Conservation (phyloP, 2,888 invertebrate genomes). For the Tuberolachnus salignus region DNA sequence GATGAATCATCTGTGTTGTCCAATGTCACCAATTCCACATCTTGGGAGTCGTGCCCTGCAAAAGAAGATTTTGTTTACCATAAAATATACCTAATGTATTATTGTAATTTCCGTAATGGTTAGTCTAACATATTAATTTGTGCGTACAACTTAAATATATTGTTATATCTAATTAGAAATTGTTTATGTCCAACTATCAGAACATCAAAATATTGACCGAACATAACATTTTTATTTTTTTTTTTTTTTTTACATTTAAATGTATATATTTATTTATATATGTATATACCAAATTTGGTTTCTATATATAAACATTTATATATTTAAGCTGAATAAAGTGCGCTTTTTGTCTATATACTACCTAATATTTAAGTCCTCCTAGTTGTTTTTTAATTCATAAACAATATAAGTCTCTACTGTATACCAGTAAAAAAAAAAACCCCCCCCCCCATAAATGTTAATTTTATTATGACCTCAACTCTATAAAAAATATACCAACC, state of each 20-base stretch:
- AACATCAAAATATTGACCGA: no score
- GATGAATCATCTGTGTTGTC: conserved; percentile 82
- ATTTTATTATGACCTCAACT: no score
- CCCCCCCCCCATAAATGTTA: no score
- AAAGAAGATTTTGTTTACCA: neutral
- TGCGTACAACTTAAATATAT: neutral
- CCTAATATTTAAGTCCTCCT: no score
- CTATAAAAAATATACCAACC: no score
- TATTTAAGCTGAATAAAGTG: conserved; percentile 52
- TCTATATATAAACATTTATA: conserved; percentile 48
- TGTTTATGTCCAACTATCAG: neutral
- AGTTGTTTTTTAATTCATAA: no score
- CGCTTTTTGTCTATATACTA: conserved; percentile 48
- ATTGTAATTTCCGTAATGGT: neutral
- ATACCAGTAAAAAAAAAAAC: no score
- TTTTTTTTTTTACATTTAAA: no score
- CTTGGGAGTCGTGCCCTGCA: conserved; percentile 34
- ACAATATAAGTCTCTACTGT: no score
- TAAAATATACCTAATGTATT: neutral
- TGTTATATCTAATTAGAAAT: neutral
- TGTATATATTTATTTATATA: no score
- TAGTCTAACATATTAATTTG: neutral
- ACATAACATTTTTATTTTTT: no score
- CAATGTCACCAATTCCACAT: conserved; percentile 66
- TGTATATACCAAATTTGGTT: no score